Base-by-base conservation (phyloP, 2,113 vertebrate species). In the Misgurnus anguillicaudatus region DNA sequence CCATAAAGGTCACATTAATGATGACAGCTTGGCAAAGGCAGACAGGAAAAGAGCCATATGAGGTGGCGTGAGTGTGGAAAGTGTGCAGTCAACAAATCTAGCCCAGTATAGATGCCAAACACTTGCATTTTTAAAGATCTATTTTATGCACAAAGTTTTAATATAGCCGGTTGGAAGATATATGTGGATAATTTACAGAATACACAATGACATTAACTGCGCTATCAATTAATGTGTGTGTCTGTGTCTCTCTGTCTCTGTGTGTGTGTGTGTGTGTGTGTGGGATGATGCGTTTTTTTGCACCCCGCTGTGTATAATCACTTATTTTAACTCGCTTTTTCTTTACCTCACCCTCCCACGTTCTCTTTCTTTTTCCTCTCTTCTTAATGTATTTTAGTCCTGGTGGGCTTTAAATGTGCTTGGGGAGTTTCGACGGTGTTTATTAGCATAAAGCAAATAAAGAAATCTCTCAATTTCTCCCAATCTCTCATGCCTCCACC, bases 1-100 rank as follows among this genome's bases (percentile, higher is more conserved):
- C 83, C 86, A 79, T 85, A 89, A 91, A 92, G 89, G 90, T 91
- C 88, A 91, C 85, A 87, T 90, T 89, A 90, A 86, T 83, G 79
- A 79, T 80, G 84, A 82, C 82, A 74, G 87, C 72, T 24, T 16
- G 9, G 31, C 10, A 4, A 7, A 62, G 24, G 58, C 24, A 58
- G 48, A 53, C 48, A 41, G 67, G 13, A 31, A 76, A n/a, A 36
- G n/a, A 39, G 53, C 17, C 53, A 57, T n/a, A 17, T 57, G 48
- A 47, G 6, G 17, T 4, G 11, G n/a, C 36, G 24, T 45, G 48
- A 51, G 60, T 66, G 60, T 77, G 48, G 53, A 45, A 19, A 38
- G 17, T 58, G 17, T 75, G 61, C 24, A 57, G 47, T 70, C 68
- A 71, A 71, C 68, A 71, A 39, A 71, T 53, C 17, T n/a, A 11